Percentiles rank a stretch among this genome's conserved stretches.
These are phyloP conservation scores for Channa striata DNA, from an alignment of 2,797 vertebrate species.

Conservation along the genomic window DNA sequence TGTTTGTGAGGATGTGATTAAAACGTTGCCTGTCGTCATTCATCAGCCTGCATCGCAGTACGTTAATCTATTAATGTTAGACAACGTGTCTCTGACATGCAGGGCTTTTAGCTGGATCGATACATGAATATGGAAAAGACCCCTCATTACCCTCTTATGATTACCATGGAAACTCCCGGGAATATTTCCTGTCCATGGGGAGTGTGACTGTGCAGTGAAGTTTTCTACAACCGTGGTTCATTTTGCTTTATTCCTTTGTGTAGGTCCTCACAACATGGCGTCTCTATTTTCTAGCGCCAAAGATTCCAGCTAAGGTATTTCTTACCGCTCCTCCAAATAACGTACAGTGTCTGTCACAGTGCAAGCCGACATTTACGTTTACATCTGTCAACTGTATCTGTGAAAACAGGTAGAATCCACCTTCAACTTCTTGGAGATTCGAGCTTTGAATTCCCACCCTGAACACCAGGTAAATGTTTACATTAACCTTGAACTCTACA, in stretches of 20 bases:
- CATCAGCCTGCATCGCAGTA: constrained; percentile 11
- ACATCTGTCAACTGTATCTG: constrained; percentile 21
- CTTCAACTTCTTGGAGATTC: constrained; percentile 91
- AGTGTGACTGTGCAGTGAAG: constrained; percentile 49
- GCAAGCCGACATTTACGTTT: background rate
- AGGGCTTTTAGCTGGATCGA: constrained; percentile 70
- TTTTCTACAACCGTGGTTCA: constrained; percentile 42
- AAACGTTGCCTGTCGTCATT: constrained; percentile 25
- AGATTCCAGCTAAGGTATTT: constrained; percentile 85
- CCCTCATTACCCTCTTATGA: constrained; percentile 42
- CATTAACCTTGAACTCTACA: background rate
- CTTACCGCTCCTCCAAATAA: background rate
- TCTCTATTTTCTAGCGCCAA: constrained; percentile 86
- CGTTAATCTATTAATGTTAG: constrained; percentile 45
- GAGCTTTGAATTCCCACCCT: constrained; percentile 86
- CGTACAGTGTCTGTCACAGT: background rate
- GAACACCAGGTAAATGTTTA: constrained; percentile 85
- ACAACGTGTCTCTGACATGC: constrained; percentile 38
- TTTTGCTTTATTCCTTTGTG: constrained; percentile 36
- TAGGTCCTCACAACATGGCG: constrained; percentile 90
- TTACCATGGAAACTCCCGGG: constrained; percentile 65
- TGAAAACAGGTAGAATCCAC: constrained; percentile 86
- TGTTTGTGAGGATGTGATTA: constrained; percentile 41
- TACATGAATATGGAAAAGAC: constrained; percentile 50
- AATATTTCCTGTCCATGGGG: constrained; percentile 36